Conservation (phyloP, 2,888 invertebrate species). For the Erannis defoliaria region DNA sequence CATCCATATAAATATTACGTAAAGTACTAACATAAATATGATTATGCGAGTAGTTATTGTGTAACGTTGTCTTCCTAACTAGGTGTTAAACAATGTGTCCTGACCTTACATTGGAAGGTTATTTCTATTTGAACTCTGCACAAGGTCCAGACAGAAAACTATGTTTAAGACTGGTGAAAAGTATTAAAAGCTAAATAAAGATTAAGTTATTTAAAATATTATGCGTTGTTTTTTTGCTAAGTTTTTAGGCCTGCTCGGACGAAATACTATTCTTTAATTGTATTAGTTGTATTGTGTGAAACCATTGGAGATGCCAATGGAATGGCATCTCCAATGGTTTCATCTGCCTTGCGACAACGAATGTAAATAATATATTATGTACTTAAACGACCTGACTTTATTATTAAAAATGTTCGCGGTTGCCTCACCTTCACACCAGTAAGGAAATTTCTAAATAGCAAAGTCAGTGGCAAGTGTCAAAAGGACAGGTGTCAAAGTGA, state of each 20-base stretch:
- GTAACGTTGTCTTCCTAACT: constrained; percentile 6
- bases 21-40: not conserved
- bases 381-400: too few relatives aligned
- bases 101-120: constrained; percentile 14
- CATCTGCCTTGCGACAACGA: too few relatives aligned
- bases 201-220: constrained; percentile 22
- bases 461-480: too few relatives aligned
- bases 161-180: not conserved
- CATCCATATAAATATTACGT: not conserved
- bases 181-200: constrained; percentile 6
- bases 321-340: too few relatives aligned
- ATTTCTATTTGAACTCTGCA: constrained; percentile 5
- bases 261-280: not conserved
- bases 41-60: constrained; percentile 2
- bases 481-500: too few relatives aligned
- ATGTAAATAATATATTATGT: too few relatives aligned
- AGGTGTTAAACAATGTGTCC: constrained; percentile 20
- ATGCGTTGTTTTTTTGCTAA: too few relatives aligned
- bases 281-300: too few relatives aligned
- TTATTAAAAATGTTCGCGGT: too few relatives aligned
- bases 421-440: too few relatives aligned
- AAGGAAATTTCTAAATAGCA: too few relatives aligned
- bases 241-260: not conserved
- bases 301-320: too few relatives aligned
- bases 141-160: constrained; percentile 6